Evolutionary conservation across 1,140 invertebrate species (phyloP).

Genomic region (Phthorimaea operculella): DNA sequence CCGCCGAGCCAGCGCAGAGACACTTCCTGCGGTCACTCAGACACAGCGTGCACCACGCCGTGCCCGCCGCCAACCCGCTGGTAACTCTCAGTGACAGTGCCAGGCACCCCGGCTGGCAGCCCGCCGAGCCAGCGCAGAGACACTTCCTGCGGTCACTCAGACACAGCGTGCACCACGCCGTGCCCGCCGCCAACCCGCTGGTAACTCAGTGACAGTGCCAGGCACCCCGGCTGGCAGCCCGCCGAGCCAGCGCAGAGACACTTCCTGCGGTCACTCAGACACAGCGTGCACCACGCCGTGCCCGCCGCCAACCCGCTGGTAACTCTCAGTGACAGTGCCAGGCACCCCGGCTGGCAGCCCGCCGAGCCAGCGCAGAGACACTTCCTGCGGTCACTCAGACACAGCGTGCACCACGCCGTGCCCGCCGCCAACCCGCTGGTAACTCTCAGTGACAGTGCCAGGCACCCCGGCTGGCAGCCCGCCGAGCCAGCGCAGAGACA

Average conservation of each 20-base stretch:
- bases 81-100: too few relatives aligned
- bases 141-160: conserved; percentile 54
- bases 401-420: conserved; percentile 50
- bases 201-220: too few relatives aligned
- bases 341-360: conserved; percentile 94
- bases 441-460: too few relatives aligned
- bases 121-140: conserved; percentile 68
- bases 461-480: conserved; percentile 94
- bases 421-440: conserved; percentile 35
- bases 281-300: conserved; percentile 50
- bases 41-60: conserved; percentile 48
- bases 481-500: conserved; percentile 65
- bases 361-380: conserved; percentile 65
- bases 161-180: conserved; percentile 48
- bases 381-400: conserved; percentile 51
- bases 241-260: conserved; percentile 65
- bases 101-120: conserved; percentile 96
- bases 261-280: conserved; percentile 51
- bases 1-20: conserved; percentile 68
- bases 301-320: conserved; percentile 35
- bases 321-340: too few relatives aligned
- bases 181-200: conserved; percentile 37
- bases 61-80: conserved; percentile 37
- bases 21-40: conserved; percentile 54
- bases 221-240: conserved; percentile 94